A percentile compares a stretch with the other conserved stretches of the same genome.
These are phyloP conservation scores for Plumapathes pennacea DNA, from an alignment of 92 coral and sea anemone genomes.

Conservation along the genomic window DNA sequence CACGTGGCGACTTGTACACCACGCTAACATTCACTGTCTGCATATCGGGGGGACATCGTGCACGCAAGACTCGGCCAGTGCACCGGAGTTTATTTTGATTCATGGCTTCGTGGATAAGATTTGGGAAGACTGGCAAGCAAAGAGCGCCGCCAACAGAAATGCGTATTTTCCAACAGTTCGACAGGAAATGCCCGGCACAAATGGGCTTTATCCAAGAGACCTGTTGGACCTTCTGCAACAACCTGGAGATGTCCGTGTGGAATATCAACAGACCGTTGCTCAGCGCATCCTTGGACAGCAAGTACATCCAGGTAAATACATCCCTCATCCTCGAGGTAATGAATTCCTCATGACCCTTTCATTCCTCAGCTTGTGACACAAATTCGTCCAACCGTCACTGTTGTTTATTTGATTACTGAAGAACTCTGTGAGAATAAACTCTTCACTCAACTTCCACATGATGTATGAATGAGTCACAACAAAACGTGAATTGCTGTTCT, in stretches of 20 bases:
- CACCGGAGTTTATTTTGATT: constrained; percentile 69
- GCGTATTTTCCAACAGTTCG: constrained; percentile 14
- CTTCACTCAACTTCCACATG: too few relatives aligned
- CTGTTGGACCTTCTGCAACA: constrained; percentile 8
- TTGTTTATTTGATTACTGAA: too few relatives aligned
- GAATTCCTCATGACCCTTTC: too few relatives aligned
- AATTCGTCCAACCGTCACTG: too few relatives aligned
- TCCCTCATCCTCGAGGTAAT: too few relatives aligned
- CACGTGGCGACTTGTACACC: constrained; percentile 32
- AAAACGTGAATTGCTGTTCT: too few relatives aligned
- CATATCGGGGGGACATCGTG: constrained; percentile 70
- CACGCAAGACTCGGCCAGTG: constrained; percentile 45
- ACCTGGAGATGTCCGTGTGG: constrained; percentile 30
- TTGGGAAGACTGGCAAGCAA: constrained; percentile 82
- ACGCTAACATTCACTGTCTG: constrained; percentile 49
- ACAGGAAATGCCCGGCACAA: constrained; percentile 14
- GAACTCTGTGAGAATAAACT: too few relatives aligned
- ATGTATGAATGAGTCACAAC: too few relatives aligned
- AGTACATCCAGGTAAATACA: too few relatives aligned
- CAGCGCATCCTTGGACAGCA: too few relatives aligned
- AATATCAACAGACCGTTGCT: too few relatives aligned
- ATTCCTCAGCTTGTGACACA: too few relatives aligned
- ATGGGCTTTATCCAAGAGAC: constrained; percentile 11
- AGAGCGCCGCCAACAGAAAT: constrained; percentile 19
- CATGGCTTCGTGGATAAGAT: constrained; percentile 74